Evolutionary conservation across 2,797 vertebrate species (phyloP).

Genomic region (Sternotherus odoratus): DNA sequence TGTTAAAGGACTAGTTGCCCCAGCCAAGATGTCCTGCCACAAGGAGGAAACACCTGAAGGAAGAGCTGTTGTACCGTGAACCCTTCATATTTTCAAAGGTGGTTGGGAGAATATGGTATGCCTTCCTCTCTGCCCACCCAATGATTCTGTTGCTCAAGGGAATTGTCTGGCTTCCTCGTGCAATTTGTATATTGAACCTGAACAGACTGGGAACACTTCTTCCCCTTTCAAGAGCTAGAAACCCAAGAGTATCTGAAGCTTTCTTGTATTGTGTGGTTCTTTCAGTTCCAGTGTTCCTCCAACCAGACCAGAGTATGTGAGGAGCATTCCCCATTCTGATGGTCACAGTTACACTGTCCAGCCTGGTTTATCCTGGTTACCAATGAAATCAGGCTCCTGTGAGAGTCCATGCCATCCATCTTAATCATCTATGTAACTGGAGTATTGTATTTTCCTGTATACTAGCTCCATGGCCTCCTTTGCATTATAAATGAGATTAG

Average conservation of each 20-base stretch:
- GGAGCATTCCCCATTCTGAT: neutral
- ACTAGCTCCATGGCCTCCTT: neutral
- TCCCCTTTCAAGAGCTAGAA: neutral
- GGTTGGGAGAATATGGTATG: neutral
- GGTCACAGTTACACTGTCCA: neutral
- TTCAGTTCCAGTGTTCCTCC: neutral
- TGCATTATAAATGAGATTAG: neutral
- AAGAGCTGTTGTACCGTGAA: neutral
- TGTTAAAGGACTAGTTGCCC: neutral
- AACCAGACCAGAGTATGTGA: neutral
- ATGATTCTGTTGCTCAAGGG: neutral
- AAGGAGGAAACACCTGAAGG: neutral
- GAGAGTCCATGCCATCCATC: neutral
- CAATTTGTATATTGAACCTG: neutral
- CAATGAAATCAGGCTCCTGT: neutral
- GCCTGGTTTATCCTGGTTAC: neutral
- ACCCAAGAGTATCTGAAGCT: neutral
- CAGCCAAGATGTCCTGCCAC: neutral
- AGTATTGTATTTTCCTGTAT: neutral
- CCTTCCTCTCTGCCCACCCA: neutral
- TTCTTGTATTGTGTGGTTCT: fast-evolving
- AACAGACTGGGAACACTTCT: neutral
- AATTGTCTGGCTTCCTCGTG: neutral
- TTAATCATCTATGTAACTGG: neutral
- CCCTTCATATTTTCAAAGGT: neutral